Base-by-base conservation (phyloP, 2,888 invertebrate species). In the Drosophila fulvimacula region DNA sequence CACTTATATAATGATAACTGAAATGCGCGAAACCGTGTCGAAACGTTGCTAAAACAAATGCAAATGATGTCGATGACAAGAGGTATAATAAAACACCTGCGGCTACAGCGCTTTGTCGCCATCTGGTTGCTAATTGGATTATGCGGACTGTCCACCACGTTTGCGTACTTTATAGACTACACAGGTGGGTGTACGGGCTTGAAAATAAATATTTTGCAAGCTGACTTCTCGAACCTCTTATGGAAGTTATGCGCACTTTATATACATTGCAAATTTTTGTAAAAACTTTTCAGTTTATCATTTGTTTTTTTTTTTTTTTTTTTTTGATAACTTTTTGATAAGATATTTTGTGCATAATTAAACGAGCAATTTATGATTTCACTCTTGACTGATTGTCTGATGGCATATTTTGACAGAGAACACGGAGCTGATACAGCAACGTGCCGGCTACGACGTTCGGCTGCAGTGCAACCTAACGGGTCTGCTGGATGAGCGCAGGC, bases 391-490 rank as follows among this genome's bases (percentile, higher is more conserved):
- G 19, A 46, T 67, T 76, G 39, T 38, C 0, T 78, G 63, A 58
- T 71, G 61, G 39, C 17, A 38, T 42, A 24, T 61, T 27, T 24
- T 27, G 7, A 41, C 44, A 91, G 91, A 91, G 64, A 91, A 91
- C 63, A 90, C 90, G 1, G 90, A 92, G 74, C 66, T 92, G 42
- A 90, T 92, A 71, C 92, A 92, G 46, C 90, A 91, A 70, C 79
- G 77, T 30, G 82, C 85, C 57, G 92, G 92, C 11, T 80, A 81
- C 42, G 91, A 92, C 73, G 82, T 92, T 30, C 80, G 85, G 69
- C 51, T 92, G 42, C 88, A 89, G 53, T 92, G 92, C 60, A 89
- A 88, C 46, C 77, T 91, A 3, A 88, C 90, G 24, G 91, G 90
- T n/a, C 63, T 91, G 42, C 78, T 90, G 24, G 82, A 84, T 59